Conservation (phyloP, 2,888 invertebrate genomes). For the Peribatodes rhomboidaria region DNA sequence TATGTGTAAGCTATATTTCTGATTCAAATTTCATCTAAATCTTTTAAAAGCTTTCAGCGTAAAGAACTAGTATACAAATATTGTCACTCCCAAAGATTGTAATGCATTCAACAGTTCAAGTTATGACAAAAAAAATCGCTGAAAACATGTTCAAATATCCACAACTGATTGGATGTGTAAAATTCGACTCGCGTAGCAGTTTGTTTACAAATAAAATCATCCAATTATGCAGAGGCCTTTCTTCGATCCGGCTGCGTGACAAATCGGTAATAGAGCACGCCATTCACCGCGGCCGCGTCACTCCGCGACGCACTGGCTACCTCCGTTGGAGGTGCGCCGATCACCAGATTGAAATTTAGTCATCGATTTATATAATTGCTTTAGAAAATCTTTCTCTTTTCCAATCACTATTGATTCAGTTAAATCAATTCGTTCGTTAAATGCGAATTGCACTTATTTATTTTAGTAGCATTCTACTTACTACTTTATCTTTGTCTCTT, state of each 20-base stretch:
- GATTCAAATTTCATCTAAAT: no score
- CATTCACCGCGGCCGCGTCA: constrained; percentile 19
- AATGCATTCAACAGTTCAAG: no score
- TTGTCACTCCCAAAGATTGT: no score
- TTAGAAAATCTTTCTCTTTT: constrained; percentile 34
- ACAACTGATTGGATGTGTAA: neutral
- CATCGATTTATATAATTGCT: constrained; percentile 28
- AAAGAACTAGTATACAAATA: no score
- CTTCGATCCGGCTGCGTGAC: constrained; percentile 27
- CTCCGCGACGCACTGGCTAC: constrained; percentile 22
- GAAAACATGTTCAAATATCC: neutral
- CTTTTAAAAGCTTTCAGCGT: no score
- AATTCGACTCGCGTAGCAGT: constrained; percentile 14
- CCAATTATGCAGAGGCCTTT: constrained; percentile 41
- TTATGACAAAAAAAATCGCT: neutral
- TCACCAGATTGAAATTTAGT: constrained; percentile 14
- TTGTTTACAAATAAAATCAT: constrained; percentile 44
- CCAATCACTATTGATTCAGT: constrained; percentile 10
- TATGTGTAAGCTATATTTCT: no score
- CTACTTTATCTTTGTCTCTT: no score
- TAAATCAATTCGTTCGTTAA: neutral
- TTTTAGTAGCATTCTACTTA: no score
- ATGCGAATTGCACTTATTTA: neutral
- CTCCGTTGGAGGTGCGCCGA: constrained; percentile 25
- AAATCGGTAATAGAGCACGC: constrained; percentile 34